Evolutionary conservation across 2,888 invertebrate species (phyloP).

Genomic region (Odontothrips loti): DNA sequence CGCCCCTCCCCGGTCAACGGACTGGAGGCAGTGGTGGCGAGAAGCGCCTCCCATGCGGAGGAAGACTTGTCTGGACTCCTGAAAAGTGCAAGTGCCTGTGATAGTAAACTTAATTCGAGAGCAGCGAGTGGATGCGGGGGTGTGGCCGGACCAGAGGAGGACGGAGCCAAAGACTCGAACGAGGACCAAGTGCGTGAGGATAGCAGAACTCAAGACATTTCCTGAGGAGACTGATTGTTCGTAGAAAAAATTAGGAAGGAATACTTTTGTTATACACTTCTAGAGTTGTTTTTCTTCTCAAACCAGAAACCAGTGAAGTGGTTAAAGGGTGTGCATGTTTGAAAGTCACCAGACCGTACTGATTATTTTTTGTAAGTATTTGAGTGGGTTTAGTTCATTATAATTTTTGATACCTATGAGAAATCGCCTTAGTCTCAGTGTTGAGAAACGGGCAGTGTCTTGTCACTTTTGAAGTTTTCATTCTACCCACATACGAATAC

Average conservation of each 20-base stretch:
- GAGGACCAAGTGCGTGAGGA: conserved; percentile 34
- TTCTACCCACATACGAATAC: conserved; percentile 4
- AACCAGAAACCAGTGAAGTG: neutral
- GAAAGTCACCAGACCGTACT: conserved; percentile 38
- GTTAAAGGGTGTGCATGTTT: conserved; percentile 37
- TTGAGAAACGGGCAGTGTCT: neutral
- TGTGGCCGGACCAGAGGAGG: conserved; percentile 34
- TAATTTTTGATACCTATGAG: conserved; percentile 6
- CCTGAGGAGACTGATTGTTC: conserved; percentile 38
- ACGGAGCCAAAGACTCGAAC: conserved; percentile 36
- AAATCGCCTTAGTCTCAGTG: neutral
- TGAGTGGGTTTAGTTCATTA: conserved; percentile 24
- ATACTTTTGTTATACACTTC: conserved; percentile 35
- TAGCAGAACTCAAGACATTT: conserved; percentile 38
- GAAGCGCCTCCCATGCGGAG: conserved; percentile 33
- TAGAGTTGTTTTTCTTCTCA: conserved; percentile 32
- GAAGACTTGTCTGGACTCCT: conserved; percentile 35
- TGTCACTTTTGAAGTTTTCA: neutral
- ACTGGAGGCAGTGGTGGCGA: conserved; percentile 37
- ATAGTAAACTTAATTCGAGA: conserved; percentile 50
- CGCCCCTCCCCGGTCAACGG: conserved; percentile 44
- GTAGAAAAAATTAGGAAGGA: conserved; percentile 34
- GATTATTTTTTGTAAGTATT: conserved; percentile 34
- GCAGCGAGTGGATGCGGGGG: conserved; percentile 8
- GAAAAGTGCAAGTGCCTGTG: conserved; percentile 49